Conservation (phyloP, 2,113 vertebrate species). For the Mellivora capensis region DNA sequence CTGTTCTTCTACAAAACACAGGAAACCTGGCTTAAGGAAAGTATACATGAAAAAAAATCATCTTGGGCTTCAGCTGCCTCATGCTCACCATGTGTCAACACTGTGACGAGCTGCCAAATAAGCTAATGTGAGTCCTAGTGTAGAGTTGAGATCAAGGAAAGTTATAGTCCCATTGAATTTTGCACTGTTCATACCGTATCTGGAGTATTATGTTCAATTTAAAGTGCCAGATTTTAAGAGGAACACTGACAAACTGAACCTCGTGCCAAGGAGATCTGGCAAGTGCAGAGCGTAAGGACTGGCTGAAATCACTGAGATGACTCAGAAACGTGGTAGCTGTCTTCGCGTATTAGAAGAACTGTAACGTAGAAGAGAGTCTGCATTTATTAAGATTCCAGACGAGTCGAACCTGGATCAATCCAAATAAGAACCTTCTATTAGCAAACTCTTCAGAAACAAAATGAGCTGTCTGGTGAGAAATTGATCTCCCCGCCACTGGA, state of each 20-base stretch:
- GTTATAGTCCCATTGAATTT: background rate
- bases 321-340: background rate
- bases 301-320: background rate
- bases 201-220: background rate
- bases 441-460: background rate
- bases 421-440: background rate
- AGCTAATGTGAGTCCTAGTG: background rate
- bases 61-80: background rate
- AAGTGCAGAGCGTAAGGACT: background rate
- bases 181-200: background rate
- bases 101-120: background rate
- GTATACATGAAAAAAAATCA: background rate
- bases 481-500: background rate
- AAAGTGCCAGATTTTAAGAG: background rate
- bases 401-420: background rate
- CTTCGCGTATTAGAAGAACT: background rate
- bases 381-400: background rate
- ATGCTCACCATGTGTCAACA: background rate
- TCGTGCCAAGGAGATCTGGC: background rate
- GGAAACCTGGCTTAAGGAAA: background rate
- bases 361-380: background rate
- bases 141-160: background rate
- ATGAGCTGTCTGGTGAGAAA: background rate
- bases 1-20: background rate
- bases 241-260: background rate